Base-by-base conservation (phyloP, 2,113 vertebrate species). In the Tylochromis polylepis region DNA sequence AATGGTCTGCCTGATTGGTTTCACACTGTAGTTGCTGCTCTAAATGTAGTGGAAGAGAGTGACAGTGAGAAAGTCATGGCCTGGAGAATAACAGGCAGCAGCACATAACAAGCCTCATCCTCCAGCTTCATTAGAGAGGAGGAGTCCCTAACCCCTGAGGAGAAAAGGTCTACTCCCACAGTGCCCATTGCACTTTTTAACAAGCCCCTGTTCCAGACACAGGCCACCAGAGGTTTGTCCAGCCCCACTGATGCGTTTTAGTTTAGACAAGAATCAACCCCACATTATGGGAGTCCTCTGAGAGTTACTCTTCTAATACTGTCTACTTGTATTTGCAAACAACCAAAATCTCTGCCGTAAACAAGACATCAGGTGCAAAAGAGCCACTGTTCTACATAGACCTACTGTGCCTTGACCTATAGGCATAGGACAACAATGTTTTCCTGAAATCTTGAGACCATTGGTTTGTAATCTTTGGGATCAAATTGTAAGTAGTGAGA, bases 21-120 rank as follows among this genome's bases (percentile, higher is more conserved):
- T 60, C 79, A 72, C 84, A 14, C 82, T 43, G 53, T 77, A 86
- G 60, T 72, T 20, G 6, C 84, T 29, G 57, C 83, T 38, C 59
- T 82, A 51, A 81, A 85, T 72, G 70, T 72, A 49, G 80, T 51
- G 41, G 79, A 59, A 51, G 84, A 85, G 72, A 84, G 34, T 7
- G 51, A 60, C 65, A 81, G 87, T 29, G 89, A 88, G 88, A 2
- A 85, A 89, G 89, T 53, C 7, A 10, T 8, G 58, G 84, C 87
- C 89, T 20, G 62, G 83, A 84, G 89, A 92, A 90, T 88, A 92
- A 81, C 85, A 91, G 92, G 86, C 85, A 82, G 88, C 72, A 85
- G 91, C 91, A 91, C 88, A 94, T 96, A 96, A 96, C 92, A 92
- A 96, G 95, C 89, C 91, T 95, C 94, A 87, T 95, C 93, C 95